A percentile compares a stretch with the other conserved stretches of the same genome.
Conservation (phyloP, 2,888 invertebrate genomes). For the Drosophila falleni region DNA sequence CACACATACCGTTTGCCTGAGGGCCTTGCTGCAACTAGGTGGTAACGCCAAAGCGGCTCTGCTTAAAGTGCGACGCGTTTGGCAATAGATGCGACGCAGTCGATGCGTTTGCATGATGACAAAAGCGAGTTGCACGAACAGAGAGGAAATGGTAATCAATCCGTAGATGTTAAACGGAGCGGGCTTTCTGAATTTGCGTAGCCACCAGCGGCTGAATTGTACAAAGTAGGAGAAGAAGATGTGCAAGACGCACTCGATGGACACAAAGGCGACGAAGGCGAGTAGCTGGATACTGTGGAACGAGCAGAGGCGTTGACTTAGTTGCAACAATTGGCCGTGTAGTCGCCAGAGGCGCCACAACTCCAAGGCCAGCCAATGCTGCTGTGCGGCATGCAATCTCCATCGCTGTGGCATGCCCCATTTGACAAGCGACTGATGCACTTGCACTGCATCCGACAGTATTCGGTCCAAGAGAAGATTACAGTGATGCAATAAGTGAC, state of each 20-base stretch:
- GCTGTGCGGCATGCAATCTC: slow-evolving; percentile 49
- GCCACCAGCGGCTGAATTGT: slow-evolving; percentile 46
- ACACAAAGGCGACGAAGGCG: slow-evolving; percentile 62
- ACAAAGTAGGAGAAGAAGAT: slow-evolving; percentile 76
- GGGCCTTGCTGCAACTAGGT: slow-evolving; percentile 17
- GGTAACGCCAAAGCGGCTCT: slow-evolving; percentile 27
- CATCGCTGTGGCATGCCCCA: slow-evolving; percentile 25
- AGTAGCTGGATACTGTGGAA: slow-evolving; percentile 69
- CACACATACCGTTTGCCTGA: slow-evolving; percentile 42
- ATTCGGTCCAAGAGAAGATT: slow-evolving; percentile 64
- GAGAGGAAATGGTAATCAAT: slow-evolving; percentile 4
- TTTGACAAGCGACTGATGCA: neutral
- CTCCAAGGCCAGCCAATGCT: slow-evolving; percentile 58
- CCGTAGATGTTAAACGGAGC: slow-evolving; percentile 20
- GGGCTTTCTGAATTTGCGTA: slow-evolving; percentile 6
- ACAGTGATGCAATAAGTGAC: slow-evolving; percentile 62
- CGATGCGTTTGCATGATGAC: slow-evolving; percentile 45
- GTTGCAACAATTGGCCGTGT: slow-evolving; percentile 51
- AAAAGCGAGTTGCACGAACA: slow-evolving; percentile 49
- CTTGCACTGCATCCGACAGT: slow-evolving; percentile 42
- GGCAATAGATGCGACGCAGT: slow-evolving; percentile 11
- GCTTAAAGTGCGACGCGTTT: slow-evolving; percentile 29
- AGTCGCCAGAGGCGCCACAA: slow-evolving; percentile 61
- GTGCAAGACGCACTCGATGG: slow-evolving; percentile 70
- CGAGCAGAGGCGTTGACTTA: slow-evolving; percentile 53